Conservation (phyloP, 1,140 invertebrate species). For the Platyscapa corneri region DNA sequence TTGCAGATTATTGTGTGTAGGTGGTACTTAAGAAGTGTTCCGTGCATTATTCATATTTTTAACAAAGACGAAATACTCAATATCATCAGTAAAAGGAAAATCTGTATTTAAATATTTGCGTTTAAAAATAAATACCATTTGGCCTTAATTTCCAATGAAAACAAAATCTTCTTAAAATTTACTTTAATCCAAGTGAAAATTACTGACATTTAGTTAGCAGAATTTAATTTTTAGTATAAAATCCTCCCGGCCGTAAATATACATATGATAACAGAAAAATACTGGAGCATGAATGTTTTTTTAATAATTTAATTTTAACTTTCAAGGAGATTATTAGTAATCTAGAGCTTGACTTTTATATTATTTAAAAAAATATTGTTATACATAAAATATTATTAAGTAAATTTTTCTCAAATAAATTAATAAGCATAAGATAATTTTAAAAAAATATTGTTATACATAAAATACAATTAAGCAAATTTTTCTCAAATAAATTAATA, state of each 20-base stretch:
- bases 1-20: too few species aligned
- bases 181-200: neutral
- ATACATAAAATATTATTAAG: neutral
- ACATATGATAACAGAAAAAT: neutral
- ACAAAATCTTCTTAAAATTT: neutral
- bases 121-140: neutral
- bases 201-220: neutral
- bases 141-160: neutral
- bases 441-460: neutral
- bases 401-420: neutral
- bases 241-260: neutral
- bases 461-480: neutral
- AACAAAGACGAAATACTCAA: neutral
- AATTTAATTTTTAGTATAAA: neutral
- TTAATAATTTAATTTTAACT: conserved; percentile 3
- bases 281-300: neutral
- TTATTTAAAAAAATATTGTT: neutral
- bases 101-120: neutral
- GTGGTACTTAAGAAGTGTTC: neutral
- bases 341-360: neutral
- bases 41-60: neutral
- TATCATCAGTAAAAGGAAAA: neutral
- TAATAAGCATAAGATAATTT: too few species aligned
- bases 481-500: too few species aligned
- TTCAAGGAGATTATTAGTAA: neutral